phyloP scores from a whole-genome alignment of 2,113 vertebrate genomes.

The Sarotherodon lohbergeri region DNA sequence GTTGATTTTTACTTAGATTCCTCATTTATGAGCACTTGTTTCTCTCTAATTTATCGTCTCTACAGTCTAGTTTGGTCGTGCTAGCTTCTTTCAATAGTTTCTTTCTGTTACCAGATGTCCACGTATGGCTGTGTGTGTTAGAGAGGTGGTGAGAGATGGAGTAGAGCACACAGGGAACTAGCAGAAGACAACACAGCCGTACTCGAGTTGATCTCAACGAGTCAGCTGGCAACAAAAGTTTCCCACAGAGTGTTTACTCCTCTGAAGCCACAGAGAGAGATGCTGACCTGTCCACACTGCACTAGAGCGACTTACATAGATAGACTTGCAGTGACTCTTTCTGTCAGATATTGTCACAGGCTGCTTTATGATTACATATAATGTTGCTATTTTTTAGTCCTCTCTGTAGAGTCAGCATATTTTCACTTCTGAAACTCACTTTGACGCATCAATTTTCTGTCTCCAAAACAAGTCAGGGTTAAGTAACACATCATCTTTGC shows the following conservation, averaged over 20 bases:
- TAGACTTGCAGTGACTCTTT: background rate
- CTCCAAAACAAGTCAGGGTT: background rate
- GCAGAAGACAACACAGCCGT: background rate
- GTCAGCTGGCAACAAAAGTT: background rate
- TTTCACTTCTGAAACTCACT: background rate
- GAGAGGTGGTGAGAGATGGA: background rate
- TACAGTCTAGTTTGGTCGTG: background rate
- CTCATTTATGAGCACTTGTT: background rate
- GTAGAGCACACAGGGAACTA: rapidly evolving
- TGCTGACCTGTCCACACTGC: background rate
- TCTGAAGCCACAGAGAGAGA: background rate
- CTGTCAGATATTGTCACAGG: background rate
- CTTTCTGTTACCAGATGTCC: rapidly evolving
- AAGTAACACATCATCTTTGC: background rate
- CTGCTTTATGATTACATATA: background rate
- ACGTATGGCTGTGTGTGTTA: background rate
- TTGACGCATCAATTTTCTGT: background rate
- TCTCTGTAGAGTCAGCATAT: background rate
- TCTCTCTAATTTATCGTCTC: background rate
- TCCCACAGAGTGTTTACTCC: background rate
- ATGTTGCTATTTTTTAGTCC: background rate
- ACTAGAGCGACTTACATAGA: background rate
- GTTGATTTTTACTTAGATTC: background rate
- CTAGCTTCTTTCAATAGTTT: background rate
- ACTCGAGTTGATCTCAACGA: background rate